phyloP scores from a whole-genome alignment of 2,113 vertebrate genomes.

The Takifugu flavidus region DNA sequence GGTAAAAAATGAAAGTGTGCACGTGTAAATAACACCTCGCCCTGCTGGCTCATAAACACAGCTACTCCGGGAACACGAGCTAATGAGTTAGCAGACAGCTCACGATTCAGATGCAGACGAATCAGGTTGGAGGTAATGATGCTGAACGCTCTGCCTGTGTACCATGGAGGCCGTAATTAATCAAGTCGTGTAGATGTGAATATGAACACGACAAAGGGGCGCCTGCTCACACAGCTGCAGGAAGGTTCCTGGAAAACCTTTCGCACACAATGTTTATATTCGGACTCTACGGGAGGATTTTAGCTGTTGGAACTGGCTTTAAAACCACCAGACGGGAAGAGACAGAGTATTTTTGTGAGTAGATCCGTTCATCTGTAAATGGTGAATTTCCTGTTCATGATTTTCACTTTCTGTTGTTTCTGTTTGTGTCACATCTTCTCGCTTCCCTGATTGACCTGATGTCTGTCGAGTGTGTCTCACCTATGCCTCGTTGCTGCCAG shows the following conservation, averaged over 20 bases:
- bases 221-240: neutral
- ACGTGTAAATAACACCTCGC: slow-evolving; percentile 33
- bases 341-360: no score
- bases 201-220: slow-evolving; percentile 8
- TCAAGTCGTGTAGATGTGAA: slow-evolving; percentile 20
- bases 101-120: slow-evolving; percentile 13
- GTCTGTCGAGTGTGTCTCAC: no score
- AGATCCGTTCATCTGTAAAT: no score
- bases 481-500: no score
- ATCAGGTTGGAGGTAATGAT: slow-evolving; percentile 50
- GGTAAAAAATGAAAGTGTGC: neutral
- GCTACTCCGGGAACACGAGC: slow-evolving; percentile 38
- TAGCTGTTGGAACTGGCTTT: no score
- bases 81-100: slow-evolving; percentile 37
- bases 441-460: no score
- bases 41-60: slow-evolving; percentile 33
- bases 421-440: no score
- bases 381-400: no score
- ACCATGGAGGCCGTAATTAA: slow-evolving; percentile 17
- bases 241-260: neutral
- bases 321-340: no score
- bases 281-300: no score
- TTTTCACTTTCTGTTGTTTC: no score
- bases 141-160: slow-evolving; percentile 26
- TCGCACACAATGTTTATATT: no score